Base-by-base conservation (phyloP, 1,140 invertebrate species). In the Rhizoglyphus robini region DNA sequence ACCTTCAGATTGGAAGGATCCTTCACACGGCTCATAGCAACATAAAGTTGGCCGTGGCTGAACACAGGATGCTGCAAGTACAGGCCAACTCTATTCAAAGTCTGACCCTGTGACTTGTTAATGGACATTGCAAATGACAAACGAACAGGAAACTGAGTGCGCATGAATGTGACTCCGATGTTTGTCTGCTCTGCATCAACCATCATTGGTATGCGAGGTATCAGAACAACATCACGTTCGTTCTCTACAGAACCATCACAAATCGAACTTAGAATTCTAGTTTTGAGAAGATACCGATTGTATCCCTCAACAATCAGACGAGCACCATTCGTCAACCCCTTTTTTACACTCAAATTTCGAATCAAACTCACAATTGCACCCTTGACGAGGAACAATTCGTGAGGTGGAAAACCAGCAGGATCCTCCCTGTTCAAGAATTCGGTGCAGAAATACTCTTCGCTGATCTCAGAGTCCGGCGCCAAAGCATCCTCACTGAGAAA, bases 51-150 rank as follows among this genome's bases (percentile, higher is more conserved):
- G n/a, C n/a, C n/a, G n/a, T n/a, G n/a, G n/a, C n/a, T n/a, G n/a
- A n/a, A n/a, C 11, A 72, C 70, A 15, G 68, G 69, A 15, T 62
- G 29, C 71, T 38, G 69, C n/a, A 68, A 73, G 68, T 73, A 73
- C 71, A 73, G 72, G 68, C 69, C 76, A 65, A 71, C 67, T 65
- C 68, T 64, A 67, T 71, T 25, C 54, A 75, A 67, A 70, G 78
- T 74, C 63, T 79, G 76, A 32, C 78, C 72, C 70, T 78, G 75
- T 70, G 76, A 75, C 71, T 82, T 80, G 69, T 79, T 81, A 48
- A 79, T 79, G 25, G 76, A 75, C 73, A 81, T 77, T 23, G 77
- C 74, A 72, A 81, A 82, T 34, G 79, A 32, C 8, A 68, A 30
- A 30, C 32, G 27, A 23, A 67, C 20, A 18, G 49, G 59, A 41